Evolutionary conservation across 2,888 invertebrate genomes (phyloP), one percentile per base, ranked within the genome.

Genomic region (Corythucha ciliata): DNA sequence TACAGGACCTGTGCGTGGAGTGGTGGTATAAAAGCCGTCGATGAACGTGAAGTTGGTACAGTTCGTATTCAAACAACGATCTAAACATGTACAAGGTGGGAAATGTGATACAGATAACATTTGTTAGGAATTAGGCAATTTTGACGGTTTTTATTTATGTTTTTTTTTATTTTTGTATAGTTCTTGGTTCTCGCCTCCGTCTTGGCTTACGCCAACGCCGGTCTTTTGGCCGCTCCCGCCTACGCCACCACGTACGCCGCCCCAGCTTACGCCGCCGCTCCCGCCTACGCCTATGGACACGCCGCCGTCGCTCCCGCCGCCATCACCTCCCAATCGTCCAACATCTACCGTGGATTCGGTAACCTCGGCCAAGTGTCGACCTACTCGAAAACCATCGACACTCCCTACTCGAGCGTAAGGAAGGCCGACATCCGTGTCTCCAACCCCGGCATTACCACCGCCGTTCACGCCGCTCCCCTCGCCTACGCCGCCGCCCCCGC

Each of bases 401-500:
- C 82, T 2, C 81, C 82, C 5, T 82, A 75, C 71, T 80, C 80
- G 40, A 80, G 79, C 64, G 79, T 79, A 34, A 76, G 79, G 62
- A 81, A 81, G 64, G 70, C 78, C 16, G 80, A 81, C 63, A 75
- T 81, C 22, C 76, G 81, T 12, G 77, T 81, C 14, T 78, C 76
- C 68, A 81, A 79, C 68, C 78, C 78, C n/a, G 62, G 61, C 27
- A 57, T 62, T 39, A 64, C 66, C 51, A 60, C 62, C 42, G 59
- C 63, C 48, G 65, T 66, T n/a, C 20, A 65, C 40, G 54, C 58
- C 32, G 65, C 74, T 24, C 68, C 70, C 20, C 59, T 63, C 40
- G 65, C 66, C 47, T 66, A 58, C 46, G 57, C 57, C 36, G 63
- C 62, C 4, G 64, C 73, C 2, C 72, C 71, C 68, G 53, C 56